Base-by-base conservation (phyloP, 2,888 invertebrate species). In the Metellina segmentata region DNA sequence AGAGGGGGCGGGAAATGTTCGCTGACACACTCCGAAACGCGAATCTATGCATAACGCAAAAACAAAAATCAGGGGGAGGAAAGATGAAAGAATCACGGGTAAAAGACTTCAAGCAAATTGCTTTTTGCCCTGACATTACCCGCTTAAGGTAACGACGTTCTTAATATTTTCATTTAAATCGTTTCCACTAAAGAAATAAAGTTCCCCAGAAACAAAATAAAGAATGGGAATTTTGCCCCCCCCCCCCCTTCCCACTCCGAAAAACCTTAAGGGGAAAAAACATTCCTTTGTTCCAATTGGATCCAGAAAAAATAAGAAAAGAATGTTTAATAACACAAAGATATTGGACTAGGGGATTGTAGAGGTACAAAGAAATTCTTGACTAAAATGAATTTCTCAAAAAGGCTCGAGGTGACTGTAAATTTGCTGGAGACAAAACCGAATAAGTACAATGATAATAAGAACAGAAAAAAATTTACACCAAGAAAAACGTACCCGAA, bases 261-360 rank as follows among this genome's bases (percentile, higher is more conserved):
- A 34, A 70, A 86, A 79, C 87, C 79, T 87, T 53, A 69, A 88
- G 88, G 75, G 88, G 72, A 69, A 88, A 87, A 88, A 81, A 88
- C 77, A 75, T 71, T 71, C 48, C 69, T 81, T 87, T 81, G 81
- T 88, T 81, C 79, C 88, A 81, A 88, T 88, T 88, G 88, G 88
- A 81, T 75, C 53, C 74, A 53, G 51, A 70, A 86, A 86, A 77
- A 85, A 75, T 52, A 72, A 49, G 70, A 61, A 88, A 81, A 88
- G 75, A 81, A 88, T 87, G 87, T 88, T 81, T 88, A 88, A 88
- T 88, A 88, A 88, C 88, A 88, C 88, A 88, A 81, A 81, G 81
- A 81, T 85, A 82, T 82, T 72, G 52, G 9, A 72, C 19, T 34
- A 53, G 53, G 53, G 72, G 53, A 79, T 61, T 5, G 20, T n/a